A percentile compares a stretch with the other conserved stretches of the same genome.
These are phyloP conservation scores for Malthinus flaveolus DNA, from an alignment of 2,888 invertebrate species.

Conservation along the genomic window DNA sequence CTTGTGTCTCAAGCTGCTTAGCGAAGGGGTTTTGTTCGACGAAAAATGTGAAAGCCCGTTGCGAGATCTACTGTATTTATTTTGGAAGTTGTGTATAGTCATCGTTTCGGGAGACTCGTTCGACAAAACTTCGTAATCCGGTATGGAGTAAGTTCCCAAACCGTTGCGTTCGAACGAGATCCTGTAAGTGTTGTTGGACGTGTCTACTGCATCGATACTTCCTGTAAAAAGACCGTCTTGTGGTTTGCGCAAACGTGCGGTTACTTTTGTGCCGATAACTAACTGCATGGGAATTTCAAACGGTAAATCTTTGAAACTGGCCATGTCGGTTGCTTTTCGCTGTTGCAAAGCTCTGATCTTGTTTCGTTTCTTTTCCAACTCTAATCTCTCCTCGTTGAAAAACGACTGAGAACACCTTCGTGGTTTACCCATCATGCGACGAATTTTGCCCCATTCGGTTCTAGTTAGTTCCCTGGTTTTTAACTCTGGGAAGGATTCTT, in stretches of 20 bases:
- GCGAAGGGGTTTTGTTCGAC: conserved; percentile 54
- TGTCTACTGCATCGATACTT: conserved; percentile 93
- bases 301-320: conserved; percentile 82
- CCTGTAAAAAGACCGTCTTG: conserved; percentile 92
- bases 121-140: conserved; percentile 94
- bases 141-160: conserved; percentile 92
- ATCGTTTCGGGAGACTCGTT: conserved; percentile 92
- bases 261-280: conserved; percentile 92
- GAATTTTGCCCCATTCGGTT: conserved; percentile 93
- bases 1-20: conserved; percentile 52
- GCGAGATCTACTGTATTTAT: conserved; percentile 72
- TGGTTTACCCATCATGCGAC: conserved; percentile 96
- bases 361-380: conserved; percentile 86
- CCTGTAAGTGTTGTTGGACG: conserved; percentile 90
- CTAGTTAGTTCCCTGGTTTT: conserved; percentile 82
- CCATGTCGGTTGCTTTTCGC: conserved; percentile 79
- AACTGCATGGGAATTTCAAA: conserved; percentile 92
- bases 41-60: conserved; percentile 63
- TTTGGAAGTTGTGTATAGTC: conserved; percentile 79
- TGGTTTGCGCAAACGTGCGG: conserved; percentile 85
- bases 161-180: conserved; percentile 93
- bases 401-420: conserved; percentile 92
- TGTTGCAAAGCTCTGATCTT: conserved; percentile 93
- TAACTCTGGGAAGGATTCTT: conserved; percentile 91
- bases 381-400: conserved; percentile 91